A percentile compares a stretch with the other conserved stretches of the same genome.
Evolutionary conservation across 2,113 vertebrate species (phyloP).

Genomic region (Rhipidura dahli): DNA sequence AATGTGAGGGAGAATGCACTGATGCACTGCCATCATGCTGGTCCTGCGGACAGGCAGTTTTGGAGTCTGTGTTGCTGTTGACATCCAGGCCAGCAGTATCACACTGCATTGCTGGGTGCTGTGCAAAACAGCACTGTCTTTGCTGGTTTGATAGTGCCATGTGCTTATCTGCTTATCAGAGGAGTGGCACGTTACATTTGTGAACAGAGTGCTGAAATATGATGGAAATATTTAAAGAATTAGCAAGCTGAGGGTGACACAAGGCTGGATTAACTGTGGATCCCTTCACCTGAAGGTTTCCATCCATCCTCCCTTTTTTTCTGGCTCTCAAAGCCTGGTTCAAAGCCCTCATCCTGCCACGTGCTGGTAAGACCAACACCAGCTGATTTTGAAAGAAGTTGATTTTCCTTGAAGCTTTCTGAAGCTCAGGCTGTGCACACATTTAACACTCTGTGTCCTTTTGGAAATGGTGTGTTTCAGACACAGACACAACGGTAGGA

Average conservation of each 20-base stretch:
- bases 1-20: background rate
- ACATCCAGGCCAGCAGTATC: background rate
- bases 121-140: background rate
- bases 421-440: background rate
- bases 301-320: background rate
- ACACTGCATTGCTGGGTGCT: background rate
- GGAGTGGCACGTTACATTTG: background rate
- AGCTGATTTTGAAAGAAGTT: background rate
- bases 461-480: background rate
- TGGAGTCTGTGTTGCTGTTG: background rate
- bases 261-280: background rate
- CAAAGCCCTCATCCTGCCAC: background rate
- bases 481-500: background rate
- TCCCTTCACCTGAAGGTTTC: background rate
- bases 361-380: background rate
- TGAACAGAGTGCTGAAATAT: background rate
- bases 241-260: background rate
- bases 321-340: background rate
- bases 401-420: background rate
- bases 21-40: background rate
- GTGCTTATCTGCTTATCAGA: background rate
- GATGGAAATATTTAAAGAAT: background rate
- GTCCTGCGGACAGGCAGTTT: background rate
- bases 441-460: background rate
- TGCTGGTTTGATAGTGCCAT: background rate